These are phyloP conservation scores for Pseudotriccus pelzelni DNA, from an alignment of 2,797 vertebrate species.

Conservation along the genomic window DNA sequence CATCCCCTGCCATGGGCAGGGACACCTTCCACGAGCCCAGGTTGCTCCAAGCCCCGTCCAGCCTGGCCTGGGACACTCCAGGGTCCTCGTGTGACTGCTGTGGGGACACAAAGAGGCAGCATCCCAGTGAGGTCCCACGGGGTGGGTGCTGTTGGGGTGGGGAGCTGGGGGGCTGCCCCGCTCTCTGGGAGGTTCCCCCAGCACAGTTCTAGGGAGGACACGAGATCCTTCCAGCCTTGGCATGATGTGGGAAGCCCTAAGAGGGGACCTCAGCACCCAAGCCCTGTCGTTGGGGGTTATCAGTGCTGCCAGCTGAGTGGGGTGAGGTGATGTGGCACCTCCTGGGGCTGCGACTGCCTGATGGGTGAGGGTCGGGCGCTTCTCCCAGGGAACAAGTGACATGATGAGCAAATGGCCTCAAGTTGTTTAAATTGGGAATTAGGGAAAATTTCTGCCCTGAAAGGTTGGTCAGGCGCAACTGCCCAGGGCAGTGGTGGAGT, in stretches of 20 bases:
- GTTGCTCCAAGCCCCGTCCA: too few relatives aligned
- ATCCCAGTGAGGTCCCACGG: accelerated
- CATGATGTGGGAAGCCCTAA: neutral
- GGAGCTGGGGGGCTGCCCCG: neutral
- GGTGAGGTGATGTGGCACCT: neutral
- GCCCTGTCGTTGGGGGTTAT: neutral
- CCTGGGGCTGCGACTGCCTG: accelerated
- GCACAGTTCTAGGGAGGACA: neutral
- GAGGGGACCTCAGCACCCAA: neutral
- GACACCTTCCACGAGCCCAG: too few relatives aligned
- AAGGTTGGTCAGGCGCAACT: neutral
- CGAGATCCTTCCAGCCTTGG: neutral
- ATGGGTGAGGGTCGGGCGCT: neutral
- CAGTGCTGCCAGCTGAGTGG: neutral
- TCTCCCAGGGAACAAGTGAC: neutral
- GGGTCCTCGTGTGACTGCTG: too few relatives aligned
- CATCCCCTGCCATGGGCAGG: too few relatives aligned
- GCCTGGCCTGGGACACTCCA: too few relatives aligned
- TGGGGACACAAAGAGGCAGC: accelerated
- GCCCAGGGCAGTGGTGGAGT: neutral
- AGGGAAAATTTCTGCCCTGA: neutral
- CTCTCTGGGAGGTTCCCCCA: neutral
- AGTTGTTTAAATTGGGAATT: neutral
- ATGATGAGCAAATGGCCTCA: neutral
- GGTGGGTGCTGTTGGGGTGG: neutral